Evolutionary conservation across 2,113 vertebrate genomes (phyloP).

Genomic region (Pimephales promelas): DNA sequence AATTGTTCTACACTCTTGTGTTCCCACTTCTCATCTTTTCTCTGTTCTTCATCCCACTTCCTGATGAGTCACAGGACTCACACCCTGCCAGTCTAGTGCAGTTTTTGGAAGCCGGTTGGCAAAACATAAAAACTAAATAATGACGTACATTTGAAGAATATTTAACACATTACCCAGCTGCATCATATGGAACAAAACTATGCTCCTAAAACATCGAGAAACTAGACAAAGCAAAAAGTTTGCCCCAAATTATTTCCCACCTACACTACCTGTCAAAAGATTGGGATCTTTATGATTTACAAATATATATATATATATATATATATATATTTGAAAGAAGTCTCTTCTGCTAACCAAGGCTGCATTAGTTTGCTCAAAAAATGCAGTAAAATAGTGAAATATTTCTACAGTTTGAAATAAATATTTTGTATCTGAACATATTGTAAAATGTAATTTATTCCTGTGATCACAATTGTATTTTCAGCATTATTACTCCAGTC

Average conservation of each 20-base stretch:
- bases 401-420: neutral
- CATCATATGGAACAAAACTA: neutral
- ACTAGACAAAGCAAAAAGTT: neutral
- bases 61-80: slow-evolving; percentile 20
- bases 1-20: neutral
- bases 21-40: neutral
- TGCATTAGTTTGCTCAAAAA: neutral
- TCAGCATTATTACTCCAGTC: neutral
- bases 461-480: neutral
- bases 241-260: neutral
- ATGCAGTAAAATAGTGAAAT: neutral
- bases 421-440: neutral
- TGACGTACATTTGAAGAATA: neutral
- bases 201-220: neutral
- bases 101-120: neutral
- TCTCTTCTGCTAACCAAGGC: neutral
- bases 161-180: slow-evolving; percentile 8
- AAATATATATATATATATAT: neutral
- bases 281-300: neutral
- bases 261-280: neutral
- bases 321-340: neutral
- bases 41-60: neutral
- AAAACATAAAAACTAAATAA: neutral
- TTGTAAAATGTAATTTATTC: neutral
- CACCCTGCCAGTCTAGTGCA: neutral